Evolutionary conservation across 2,113 vertebrate genomes (phyloP), one percentile per base, ranked within the genome.

Genomic region (Percina caprodes): DNA sequence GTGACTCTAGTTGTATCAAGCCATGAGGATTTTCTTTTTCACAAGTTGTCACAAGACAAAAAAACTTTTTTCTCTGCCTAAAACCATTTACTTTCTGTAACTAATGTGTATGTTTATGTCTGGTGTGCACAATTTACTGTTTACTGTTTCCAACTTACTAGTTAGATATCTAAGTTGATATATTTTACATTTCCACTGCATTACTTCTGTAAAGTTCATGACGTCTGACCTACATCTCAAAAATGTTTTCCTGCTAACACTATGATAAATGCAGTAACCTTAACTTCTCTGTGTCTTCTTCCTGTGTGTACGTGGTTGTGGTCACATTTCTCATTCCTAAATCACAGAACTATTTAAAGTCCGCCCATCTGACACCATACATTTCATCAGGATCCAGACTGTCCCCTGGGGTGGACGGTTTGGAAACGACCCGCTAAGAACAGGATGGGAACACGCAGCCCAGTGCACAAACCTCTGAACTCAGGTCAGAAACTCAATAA

Each of bases 391-490:
- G 85, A 62, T 54, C 72, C 76, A 79, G 77, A 80, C 77, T 49
- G 77, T 90, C 86, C 89, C 89, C 45, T 23, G 77, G 81, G 91
- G 83, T 59, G 62, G 60, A 80, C 18, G 1, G 56, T 88, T 91
- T 83, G 71, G 82, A 90, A 92, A 80, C 0, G 30, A 72, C 71
- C 65, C 59, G 60, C 58, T 80, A 69, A 82, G 79, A 84, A 72
- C 74, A 82, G 88, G 91, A 93, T 93, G 92, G 91, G 92, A 94
- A 93, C 77, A 46, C 73, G 48, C 58, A 82, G 90, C 56, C 86
- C 65, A 65, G 71, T 10, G 23, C 18, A 1, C 81, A 58, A 54
- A 87, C 85, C 88, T 90, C 79, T 93, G 90, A 92, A 90, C 84
- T 86, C 74, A 5, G 52, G 30, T 30, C 30, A 30, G 30, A 30